phyloP scores from a whole-genome alignment of 2,113 vertebrate genomes.

The Caranx melampygus region DNA sequence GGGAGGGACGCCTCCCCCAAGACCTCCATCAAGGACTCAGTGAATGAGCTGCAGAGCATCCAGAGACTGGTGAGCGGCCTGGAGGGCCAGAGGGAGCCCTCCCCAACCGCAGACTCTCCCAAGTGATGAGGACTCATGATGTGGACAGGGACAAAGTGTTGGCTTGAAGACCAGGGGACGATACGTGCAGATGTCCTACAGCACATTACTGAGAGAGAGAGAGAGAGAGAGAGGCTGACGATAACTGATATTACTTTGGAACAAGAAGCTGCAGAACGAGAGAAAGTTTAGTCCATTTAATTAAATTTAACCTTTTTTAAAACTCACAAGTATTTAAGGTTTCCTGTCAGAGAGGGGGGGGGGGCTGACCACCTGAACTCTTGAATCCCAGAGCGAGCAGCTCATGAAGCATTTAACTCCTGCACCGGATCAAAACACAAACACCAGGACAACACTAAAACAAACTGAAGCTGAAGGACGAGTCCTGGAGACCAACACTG shows the following conservation, averaged over 20 bases:
- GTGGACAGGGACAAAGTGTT: constrained; percentile 58
- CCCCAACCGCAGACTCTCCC: constrained; percentile 89
- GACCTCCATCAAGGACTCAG: constrained; percentile 91
- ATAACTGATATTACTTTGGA: constrained; percentile 49
- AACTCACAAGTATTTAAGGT: constrained; percentile 37
- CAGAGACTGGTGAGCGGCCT: constrained; percentile 98
- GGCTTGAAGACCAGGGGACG: constrained; percentile 77
- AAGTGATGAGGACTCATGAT: constrained; percentile 85
- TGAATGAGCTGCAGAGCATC: constrained; percentile 98
- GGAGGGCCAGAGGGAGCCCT: constrained; percentile 92
- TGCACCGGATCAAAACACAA: background rate
- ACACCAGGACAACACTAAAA: background rate
- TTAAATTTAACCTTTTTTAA: constrained; percentile 36
- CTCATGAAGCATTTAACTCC: constrained; percentile 6
- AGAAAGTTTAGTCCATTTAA: constrained; percentile 38
- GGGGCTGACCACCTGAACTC: constrained; percentile 2
- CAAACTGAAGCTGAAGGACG: background rate
- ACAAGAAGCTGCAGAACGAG: constrained; percentile 62
- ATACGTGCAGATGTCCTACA: constrained; percentile 83
- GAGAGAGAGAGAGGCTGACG: constrained; percentile 56
- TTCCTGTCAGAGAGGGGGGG: background rate
- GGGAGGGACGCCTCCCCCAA: constrained; percentile 88
- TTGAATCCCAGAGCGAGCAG: background rate
- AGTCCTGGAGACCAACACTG: background rate
- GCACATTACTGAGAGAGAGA: constrained; percentile 84